A percentile compares a stretch with the other conserved stretches of the same genome.
Evolutionary conservation across 1,140 invertebrate species (phyloP).

Genomic region (Platyscapa corneri): DNA sequence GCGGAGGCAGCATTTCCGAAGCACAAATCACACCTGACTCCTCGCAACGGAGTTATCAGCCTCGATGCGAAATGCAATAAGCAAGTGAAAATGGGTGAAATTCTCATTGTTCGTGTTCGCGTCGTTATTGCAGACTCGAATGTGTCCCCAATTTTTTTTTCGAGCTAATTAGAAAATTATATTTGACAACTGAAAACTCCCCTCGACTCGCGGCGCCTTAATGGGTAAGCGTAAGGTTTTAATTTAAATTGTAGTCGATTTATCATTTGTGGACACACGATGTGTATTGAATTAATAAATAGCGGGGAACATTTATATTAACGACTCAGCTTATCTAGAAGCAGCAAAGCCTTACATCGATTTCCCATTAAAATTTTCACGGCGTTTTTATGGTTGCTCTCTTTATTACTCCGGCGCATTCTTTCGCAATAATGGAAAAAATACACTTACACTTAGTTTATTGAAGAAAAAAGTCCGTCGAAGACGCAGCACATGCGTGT

Average conservation of each 20-base stretch:
- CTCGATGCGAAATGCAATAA: neutral
- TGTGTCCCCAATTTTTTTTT: neutral
- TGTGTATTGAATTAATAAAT: neutral
- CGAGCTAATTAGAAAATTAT: neutral
- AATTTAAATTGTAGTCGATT: neutral
- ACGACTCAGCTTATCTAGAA: neutral
- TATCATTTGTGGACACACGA: neutral
- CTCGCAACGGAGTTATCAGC: neutral
- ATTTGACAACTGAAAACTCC: neutral
- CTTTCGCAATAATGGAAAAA: neutral
- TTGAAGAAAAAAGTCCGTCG: neutral
- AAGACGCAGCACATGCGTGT: neutral
- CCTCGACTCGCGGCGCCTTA: neutral
- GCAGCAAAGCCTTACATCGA: neutral
- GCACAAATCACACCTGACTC: too few relatives aligned
- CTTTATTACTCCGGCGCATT: neutral
- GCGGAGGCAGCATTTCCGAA: too few relatives aligned
- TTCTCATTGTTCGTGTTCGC: neutral
- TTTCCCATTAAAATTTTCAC: conserved; percentile 6
- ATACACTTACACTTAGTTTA: neutral
- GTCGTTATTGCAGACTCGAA: neutral
- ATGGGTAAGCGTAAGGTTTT: neutral
- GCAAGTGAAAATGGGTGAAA: neutral
- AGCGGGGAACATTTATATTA: neutral
- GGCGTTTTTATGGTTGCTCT: neutral